Evolutionary conservation across 2,888 invertebrate genomes (phyloP), one percentile per base, ranked within the genome.

Genomic region (Sarcophaga caerulescens): DNA sequence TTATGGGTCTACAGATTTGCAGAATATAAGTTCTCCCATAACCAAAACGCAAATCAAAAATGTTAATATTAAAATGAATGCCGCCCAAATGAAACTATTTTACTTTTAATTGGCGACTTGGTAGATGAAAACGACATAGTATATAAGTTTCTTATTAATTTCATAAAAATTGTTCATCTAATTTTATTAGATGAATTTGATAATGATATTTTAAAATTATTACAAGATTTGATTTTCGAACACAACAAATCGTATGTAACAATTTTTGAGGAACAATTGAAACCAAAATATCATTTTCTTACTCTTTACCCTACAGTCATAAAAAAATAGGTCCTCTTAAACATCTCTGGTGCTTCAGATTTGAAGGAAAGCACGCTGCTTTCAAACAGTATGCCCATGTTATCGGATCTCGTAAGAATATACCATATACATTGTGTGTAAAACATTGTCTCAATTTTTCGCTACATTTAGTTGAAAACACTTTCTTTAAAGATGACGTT

Each of bases 1-100:
- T 75, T 78, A 86, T 76, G 62, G 75, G 12, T 17, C 75, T 35
- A 71, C 57, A 60, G 35, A 71, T 44, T 63, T 74, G 59, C 63
- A 77, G 19, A 87, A 88, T 68, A 86, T 84, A 71, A 82, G 84
- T 62, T 66, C 66, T 57, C 83, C 87, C 14, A 85, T 88, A 52
- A 81, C 47, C 35, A 71, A 65, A 73, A 59, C 14, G 14, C 70
- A 80, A 21, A 65, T 79, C 19, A 8, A 71, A 71, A 21, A 71
- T 44, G 35, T 17, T 65, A 79, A 65, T 71, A 79, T 79, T 19
- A 70, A 78, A 78, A 70, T 63, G 70, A 78, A 78, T 70, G 78
- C 70, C 14, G 62, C 70, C 12, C 65, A 79, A 44, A 79, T 71
- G 86, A 78, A 87, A 85, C 70, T 12, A 75, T 87, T 66, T 83